phyloP scores from a whole-genome alignment of 2,113 vertebrate species.

The Rhinopomastus cyanomelas region DNA sequence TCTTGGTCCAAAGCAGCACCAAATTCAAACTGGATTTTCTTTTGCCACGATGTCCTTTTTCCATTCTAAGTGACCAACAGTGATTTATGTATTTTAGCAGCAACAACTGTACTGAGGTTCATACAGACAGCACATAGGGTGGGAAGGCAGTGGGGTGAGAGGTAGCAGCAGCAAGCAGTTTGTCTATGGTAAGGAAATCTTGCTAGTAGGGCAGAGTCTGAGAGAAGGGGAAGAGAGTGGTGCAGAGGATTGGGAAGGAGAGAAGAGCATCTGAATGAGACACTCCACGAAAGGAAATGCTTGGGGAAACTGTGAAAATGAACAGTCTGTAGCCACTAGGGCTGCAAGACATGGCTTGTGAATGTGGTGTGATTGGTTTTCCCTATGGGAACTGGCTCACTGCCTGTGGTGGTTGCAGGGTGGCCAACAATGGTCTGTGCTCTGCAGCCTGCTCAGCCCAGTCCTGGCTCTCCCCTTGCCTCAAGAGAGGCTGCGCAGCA shows the following conservation, averaged over 20 bases:
- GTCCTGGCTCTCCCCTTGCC: not conserved
- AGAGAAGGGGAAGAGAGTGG: not conserved
- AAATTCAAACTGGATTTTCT: not conserved
- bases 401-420: not conserved
- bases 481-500: not conserved
- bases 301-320: conserved; percentile 5
- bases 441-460: not conserved
- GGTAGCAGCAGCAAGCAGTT: not conserved
- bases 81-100: not conserved
- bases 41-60: not conserved
- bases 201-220: not conserved
- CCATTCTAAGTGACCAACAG: not conserved
- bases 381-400: not conserved
- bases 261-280: not conserved
- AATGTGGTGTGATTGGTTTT: not conserved
- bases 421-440: not conserved
- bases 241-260: not conserved
- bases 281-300: not conserved
- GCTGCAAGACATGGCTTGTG: not conserved
- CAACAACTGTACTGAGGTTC: not conserved
- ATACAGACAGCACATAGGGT: not conserved
- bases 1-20: not conserved
- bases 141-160: not conserved
- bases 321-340: not conserved
- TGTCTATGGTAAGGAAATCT: not conserved